phyloP scores from a whole-genome alignment of 2,797 vertebrate species.

The Megalops cyprinoides region DNA sequence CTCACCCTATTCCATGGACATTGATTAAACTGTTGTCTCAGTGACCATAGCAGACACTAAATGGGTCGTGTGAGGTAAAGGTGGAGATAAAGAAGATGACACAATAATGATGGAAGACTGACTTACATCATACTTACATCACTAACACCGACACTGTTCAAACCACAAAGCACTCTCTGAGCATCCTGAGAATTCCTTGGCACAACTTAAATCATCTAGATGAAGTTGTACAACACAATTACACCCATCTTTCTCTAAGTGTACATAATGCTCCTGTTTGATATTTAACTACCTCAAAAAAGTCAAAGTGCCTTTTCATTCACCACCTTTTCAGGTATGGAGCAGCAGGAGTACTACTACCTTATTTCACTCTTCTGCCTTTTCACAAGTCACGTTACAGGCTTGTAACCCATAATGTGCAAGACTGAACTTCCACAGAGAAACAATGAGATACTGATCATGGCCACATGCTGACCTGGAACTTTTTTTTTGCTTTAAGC shows the following conservation, averaged over 20 bases:
- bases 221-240: background rate
- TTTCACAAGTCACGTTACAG: background rate
- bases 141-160: too few species aligned
- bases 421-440: background rate
- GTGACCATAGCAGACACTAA: too few species aligned
- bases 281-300: background rate
- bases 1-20: background rate
- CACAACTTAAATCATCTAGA: too few species aligned
- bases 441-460: background rate
- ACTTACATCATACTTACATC: too few species aligned
- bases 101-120: background rate
- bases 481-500: background rate
- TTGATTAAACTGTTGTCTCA: background rate
- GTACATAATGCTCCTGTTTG: background rate
- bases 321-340: background rate
- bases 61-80: conserved; percentile 1
- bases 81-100: background rate
- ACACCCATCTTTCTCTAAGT: background rate
- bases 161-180: too few species aligned
- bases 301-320: background rate
- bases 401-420: background rate
- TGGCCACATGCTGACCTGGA: background rate
- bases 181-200: too few species aligned
- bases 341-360: background rate
- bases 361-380: background rate